Conservation (phyloP, 2,888 invertebrate genomes). For the Volucella zonaria region DNA sequence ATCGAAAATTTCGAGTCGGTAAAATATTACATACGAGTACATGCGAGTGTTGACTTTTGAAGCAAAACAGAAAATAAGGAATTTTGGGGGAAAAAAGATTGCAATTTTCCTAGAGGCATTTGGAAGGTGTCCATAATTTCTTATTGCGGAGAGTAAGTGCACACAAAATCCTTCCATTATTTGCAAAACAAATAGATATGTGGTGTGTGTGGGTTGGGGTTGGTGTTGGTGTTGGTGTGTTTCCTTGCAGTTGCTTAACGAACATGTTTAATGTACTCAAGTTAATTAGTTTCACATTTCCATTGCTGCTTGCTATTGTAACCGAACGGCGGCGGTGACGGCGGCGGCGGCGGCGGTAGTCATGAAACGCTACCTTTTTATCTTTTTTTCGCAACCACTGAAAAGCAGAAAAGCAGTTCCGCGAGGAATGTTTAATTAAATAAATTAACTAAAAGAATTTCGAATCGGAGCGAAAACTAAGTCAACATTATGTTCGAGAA, state of each 20-base stretch:
- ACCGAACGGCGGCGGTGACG: background rate
- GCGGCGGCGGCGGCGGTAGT: conserved; percentile 7
- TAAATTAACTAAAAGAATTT: conserved; percentile 56
- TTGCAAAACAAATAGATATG: conserved; percentile 8
- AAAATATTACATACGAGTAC: background rate
- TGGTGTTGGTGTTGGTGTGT: background rate
- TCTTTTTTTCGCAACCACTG: conserved; percentile 10
- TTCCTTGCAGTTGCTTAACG: conserved; percentile 21
- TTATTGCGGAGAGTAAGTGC: background rate
- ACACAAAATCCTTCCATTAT: conserved; percentile 10
- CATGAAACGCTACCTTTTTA: conserved; percentile 41
- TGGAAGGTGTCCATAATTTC: conserved; percentile 19
- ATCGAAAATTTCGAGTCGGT: background rate
- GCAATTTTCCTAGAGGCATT: background rate
- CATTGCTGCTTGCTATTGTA: conserved; percentile 28
- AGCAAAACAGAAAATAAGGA: background rate
- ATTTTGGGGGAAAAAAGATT: background rate
- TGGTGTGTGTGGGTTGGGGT: background rate
- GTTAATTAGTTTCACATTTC: conserved; percentile 62
- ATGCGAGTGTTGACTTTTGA: background rate
- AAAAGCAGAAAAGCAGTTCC: conserved; percentile 18
- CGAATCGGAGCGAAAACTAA: conserved; percentile 50
- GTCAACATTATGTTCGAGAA: conserved; percentile 48
- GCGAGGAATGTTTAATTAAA: conserved; percentile 63
- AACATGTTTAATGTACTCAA: conserved; percentile 55